Conservation (phyloP, 2,113 vertebrate genomes). For the Oplegnathus fasciatus region DNA sequence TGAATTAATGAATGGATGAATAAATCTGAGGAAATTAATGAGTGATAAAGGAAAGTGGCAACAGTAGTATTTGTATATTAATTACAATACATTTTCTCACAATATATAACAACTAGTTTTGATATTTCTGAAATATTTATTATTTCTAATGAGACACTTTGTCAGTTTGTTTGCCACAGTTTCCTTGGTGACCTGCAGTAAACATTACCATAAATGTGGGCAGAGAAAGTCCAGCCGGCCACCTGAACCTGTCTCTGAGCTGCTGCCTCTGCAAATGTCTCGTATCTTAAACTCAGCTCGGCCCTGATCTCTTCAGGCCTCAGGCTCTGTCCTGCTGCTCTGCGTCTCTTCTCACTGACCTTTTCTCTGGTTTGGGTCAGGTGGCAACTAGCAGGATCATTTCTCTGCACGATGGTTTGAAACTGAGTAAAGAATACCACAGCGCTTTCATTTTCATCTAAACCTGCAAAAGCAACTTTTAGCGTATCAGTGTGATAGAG, state of each 20-base stretch:
- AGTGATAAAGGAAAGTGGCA: neutral
- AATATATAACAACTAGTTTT: neutral
- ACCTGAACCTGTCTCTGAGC: slow-evolving; percentile 31
- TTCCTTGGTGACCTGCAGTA: slow-evolving; percentile 2
- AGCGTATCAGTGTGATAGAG: neutral
- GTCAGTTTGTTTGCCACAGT: neutral
- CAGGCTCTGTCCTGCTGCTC: slow-evolving; percentile 11
- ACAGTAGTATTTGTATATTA: too few species aligned
- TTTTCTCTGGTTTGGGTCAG: slow-evolving; percentile 18
- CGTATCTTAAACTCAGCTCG: slow-evolving; percentile 18
- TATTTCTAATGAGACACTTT: neutral
- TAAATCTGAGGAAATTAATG: neutral
- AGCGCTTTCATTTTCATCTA: neutral
- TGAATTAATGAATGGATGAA: neutral
- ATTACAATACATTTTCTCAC: neutral
- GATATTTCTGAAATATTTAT: neutral
- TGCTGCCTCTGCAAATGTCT: slow-evolving; percentile 41
- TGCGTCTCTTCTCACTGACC: slow-evolving; percentile 6
- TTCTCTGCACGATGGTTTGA: slow-evolving; percentile 12
- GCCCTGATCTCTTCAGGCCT: neutral
- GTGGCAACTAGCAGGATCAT: neutral
- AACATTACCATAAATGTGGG: slow-evolving; percentile 6
- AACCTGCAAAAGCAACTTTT: neutral
- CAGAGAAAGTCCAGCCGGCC: neutral
- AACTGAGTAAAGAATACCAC: neutral